These are phyloP conservation scores for Eriosoma lanigerum DNA, from an alignment of 1,140 invertebrate genomes.

Conservation along the genomic window DNA sequence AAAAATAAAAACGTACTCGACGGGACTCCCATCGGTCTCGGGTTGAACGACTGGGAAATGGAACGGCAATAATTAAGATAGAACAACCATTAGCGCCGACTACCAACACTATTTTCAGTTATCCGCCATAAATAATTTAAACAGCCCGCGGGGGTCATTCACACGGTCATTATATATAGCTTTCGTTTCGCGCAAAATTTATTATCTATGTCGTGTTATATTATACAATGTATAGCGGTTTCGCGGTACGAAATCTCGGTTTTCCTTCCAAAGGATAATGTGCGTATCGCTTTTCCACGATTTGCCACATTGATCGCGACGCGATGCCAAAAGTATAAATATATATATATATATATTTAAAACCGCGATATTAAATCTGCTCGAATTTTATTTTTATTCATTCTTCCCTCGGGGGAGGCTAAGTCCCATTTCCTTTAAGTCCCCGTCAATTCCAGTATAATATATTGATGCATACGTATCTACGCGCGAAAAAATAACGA, in stretches of 20 bases:
- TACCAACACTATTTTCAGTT: constrained; percentile 18
- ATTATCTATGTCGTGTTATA: too few relatives aligned
- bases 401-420: too few relatives aligned
- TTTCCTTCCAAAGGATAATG: neutral
- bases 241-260: neutral
- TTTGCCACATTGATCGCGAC: constrained; percentile 15
- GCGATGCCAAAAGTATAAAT: constrained; percentile 25
- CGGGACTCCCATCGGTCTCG: neutral
- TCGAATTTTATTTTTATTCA: too few relatives aligned
- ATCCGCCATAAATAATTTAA: constrained; percentile 21
- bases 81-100: constrained; percentile 24
- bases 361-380: too few relatives aligned
- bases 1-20: too few relatives aligned
- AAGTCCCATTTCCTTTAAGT: too few relatives aligned
- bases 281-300: constrained; percentile 9
- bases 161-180: constrained; percentile 24
- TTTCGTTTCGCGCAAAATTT: constrained; percentile 9
- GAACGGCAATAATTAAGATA: neutral
- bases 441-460: too few relatives aligned
- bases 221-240: neutral
- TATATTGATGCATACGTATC: neutral
- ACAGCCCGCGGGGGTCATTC: constrained; percentile 24
- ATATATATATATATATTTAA: too few relatives aligned
- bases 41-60: constrained; percentile 7
- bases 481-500: neutral